Evolutionary conservation across 2,113 vertebrate species (phyloP), one percentile per base, ranked within the genome.

Genomic region (Scatophagus argus): DNA sequence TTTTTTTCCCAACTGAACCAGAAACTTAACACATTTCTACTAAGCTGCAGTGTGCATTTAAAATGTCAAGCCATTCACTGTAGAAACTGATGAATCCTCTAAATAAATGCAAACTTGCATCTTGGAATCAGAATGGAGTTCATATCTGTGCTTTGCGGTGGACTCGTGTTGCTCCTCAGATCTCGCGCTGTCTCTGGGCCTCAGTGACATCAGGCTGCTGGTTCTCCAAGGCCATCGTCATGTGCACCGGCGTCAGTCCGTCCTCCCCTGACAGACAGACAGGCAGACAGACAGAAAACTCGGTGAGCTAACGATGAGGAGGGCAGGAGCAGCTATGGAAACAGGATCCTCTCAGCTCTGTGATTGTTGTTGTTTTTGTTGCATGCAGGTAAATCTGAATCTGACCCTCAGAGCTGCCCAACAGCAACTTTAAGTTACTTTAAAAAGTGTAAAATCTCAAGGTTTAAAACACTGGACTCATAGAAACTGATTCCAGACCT

Each of bases 151-250:
- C 29, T 68, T 59, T 62, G 73, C 41, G 3, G 8, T 59, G 5
- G 58, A 38, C 3, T 39, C 0, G 8, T 21, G 60, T 25, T 21
- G 34, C 27, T 67, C 67, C 27, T 93, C 85, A 93, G 49, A 91
- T 82, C 41, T 87, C 69, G 6, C 70, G 56, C 25, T 77, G 86
- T 46, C 55, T 61, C 46, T 60, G 23, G 2, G 72, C 25, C 32
- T 87, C 32, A 0, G 63, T 73, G 0, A 47, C 58, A 31, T 54
- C 83, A 8, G 81, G 81, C 74, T 84, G 79, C 54, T 88, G 54
- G 8, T 87, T 61, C 32, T 91, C 87, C 73, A 93, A 43, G 0
- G 79, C 84, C 86, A 91, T 49, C 0, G 84, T 93, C 89, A 90
- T 88, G 78, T 93, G 83, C 69, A 91, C 61, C 0, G 93, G 88